A percentile compares a stretch with the other conserved stretches of the same genome.
phyloP scores from a whole-genome alignment of 2,113 vertebrate species.

The Peucedramus taeniatus region DNA sequence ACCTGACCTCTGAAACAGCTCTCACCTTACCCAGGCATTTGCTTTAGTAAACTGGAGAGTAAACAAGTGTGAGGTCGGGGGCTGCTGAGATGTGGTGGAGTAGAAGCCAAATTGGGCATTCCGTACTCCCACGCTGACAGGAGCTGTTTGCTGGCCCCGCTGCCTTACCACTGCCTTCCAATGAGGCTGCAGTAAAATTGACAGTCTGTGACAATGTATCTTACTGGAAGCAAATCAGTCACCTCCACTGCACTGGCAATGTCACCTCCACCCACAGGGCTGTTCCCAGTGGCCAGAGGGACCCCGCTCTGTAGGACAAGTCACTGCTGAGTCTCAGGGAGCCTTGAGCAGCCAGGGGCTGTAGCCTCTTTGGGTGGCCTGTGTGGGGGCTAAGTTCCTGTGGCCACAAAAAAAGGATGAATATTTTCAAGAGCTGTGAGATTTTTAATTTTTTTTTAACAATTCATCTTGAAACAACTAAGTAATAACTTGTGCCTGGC shows the following conservation, averaged over 20 bases:
- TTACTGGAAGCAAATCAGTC: constrained; percentile 9
- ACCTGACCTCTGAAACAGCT: neutral
- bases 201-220: constrained; percentile 22
- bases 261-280: neutral
- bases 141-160: constrained; percentile 5
- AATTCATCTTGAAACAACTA: neutral
- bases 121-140: neutral
- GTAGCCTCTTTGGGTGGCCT: neutral
- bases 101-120: neutral
- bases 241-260: neutral
- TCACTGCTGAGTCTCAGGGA: neutral
- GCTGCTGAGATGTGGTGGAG: neutral
- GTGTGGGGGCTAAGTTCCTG: neutral
- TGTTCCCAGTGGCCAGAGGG: neutral
- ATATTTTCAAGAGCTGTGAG: neutral
- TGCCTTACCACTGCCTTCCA: constrained; percentile 23
- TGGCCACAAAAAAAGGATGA: neutral
- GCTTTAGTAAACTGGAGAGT: neutral
- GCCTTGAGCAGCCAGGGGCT: neutral
- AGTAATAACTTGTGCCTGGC: neutral
- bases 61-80: neutral
- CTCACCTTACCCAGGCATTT: neutral
- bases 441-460: neutral
- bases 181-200: constrained; percentile 35
- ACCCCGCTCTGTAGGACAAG: fast-evolving